phyloP scores from a whole-genome alignment of 2,797 vertebrate species.

The Myiotriccus ornatus region DNA sequence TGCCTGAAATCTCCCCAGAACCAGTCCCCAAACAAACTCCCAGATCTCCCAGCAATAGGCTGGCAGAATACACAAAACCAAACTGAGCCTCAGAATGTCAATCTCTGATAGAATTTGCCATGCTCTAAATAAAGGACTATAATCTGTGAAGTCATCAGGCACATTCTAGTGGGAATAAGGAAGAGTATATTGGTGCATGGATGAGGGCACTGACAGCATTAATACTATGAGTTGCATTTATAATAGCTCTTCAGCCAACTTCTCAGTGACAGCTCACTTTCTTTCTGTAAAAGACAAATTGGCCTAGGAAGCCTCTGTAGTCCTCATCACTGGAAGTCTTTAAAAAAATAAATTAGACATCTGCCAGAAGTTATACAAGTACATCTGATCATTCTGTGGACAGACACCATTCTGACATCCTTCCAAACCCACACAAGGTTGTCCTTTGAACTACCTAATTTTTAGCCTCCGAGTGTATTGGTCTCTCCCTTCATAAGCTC shows the following conservation, averaged over 20 bases:
- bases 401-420: not conserved
- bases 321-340: not conserved
- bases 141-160: conserved; percentile 12
- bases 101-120: conserved; percentile 2
- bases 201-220: not conserved
- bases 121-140: conserved; percentile 39
- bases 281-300: not conserved
- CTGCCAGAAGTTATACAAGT: not conserved
- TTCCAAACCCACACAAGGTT: not conserved
- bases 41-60: conserved; percentile 7
- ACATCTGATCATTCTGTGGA: not conserved
- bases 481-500: not conserved
- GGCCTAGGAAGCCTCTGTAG: not conserved
- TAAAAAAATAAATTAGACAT: not conserved
- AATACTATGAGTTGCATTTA: not conserved
- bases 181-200: not conserved
- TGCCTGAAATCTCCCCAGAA: not conserved
- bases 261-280: not conserved
- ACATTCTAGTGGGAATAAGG: not conserved
- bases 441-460: not conserved
- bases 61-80: not conserved
- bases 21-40: not conserved
- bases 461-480: not conserved
- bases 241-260: not conserved
- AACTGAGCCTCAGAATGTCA: not conserved